A percentile compares a stretch with the other conserved stretches of the same genome.
phyloP scores from a whole-genome alignment of 2,888 invertebrate genomes.

The Sphecodes monilicornis region DNA sequence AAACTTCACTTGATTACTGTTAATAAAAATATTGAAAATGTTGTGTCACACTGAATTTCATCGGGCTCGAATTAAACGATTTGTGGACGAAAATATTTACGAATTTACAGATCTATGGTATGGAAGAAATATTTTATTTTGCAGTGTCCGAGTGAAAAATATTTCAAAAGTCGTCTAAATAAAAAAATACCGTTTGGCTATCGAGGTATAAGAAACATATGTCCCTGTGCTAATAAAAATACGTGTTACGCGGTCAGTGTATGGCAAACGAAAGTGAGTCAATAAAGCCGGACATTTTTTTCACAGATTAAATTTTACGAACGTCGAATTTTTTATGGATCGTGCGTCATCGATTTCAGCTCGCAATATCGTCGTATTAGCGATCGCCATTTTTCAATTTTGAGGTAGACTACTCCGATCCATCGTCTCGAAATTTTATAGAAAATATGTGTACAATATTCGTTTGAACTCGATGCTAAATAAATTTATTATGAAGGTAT shows the following conservation, averaged over 20 bases:
- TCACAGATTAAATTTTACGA: background rate
- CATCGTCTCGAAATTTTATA: background rate
- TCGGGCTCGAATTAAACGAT: background rate
- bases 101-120: background rate
- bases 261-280: background rate
- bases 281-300: background rate
- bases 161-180: background rate
- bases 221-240: background rate
- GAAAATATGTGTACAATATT: background rate
- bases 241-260: background rate
- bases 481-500: too few species aligned
- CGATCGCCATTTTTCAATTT: background rate
- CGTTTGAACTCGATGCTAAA: background rate
- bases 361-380: background rate
- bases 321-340: background rate
- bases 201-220: background rate
- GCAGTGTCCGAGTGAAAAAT: background rate
- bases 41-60: background rate
- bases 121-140: background rate
- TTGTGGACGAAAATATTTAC: background rate
- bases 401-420: background rate
- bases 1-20: background rate
- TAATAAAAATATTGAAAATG: background rate
- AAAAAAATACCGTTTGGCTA: background rate
- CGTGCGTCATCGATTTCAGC: background rate